Conservation (phyloP, 2,113 vertebrate genomes). For the Rhinolophus sinicus region DNA sequence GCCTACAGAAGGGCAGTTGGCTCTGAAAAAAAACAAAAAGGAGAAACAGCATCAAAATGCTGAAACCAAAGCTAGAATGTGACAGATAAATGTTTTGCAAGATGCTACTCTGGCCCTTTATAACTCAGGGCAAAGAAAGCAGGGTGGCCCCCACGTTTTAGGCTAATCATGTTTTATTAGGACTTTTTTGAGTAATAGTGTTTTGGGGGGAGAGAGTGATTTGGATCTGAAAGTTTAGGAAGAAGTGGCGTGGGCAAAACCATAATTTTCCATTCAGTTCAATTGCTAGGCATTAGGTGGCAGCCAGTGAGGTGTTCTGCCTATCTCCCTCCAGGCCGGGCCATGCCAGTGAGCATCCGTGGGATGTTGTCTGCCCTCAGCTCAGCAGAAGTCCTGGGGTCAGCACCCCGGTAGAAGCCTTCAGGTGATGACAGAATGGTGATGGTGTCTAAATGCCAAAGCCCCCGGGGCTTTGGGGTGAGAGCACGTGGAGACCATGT, state of each 20-base stretch:
- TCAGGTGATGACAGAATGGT: background rate
- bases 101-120: background rate
- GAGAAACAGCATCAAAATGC: background rate
- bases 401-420: background rate
- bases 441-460: background rate
- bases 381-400: background rate
- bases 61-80: background rate
- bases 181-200: background rate
- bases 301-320: background rate
- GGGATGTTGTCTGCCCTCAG: background rate
- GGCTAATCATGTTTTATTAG: background rate
- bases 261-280: background rate
- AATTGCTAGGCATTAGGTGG: background rate
- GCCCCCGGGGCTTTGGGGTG: fast-evolving
- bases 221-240: background rate
- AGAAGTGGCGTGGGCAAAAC: background rate
- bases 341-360: background rate
- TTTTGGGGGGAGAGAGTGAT: background rate
- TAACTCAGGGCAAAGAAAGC: background rate
- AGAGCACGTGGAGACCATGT: background rate
- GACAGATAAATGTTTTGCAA: background rate
- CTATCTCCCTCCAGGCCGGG: no score
- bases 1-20: background rate
- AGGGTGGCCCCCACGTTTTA: background rate
- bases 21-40: background rate